Percentiles rank a stretch among this genome's conserved stretches.
Evolutionary conservation across 2,888 invertebrate species (phyloP).

Genomic region (Sabellastarte sp.): DNA sequence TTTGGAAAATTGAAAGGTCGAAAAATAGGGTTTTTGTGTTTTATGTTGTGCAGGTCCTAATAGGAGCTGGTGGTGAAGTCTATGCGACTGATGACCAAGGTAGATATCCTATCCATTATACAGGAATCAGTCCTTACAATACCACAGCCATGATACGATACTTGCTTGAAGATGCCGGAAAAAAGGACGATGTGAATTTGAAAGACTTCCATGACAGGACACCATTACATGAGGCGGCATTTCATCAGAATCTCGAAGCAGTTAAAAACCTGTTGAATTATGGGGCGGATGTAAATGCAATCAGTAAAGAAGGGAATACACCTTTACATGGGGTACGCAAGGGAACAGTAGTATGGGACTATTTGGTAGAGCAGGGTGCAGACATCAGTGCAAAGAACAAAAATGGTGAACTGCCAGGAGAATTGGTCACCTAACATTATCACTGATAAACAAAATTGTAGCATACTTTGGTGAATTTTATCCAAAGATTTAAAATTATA

Average conservation of each 20-base stretch:
- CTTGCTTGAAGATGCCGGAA: slow-evolving; percentile 1
- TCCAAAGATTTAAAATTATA: too few species aligned
- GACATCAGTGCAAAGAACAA: slow-evolving; percentile 4
- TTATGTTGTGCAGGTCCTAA: neutral
- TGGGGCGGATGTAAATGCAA: slow-evolving; percentile 15
- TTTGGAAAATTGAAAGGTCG: too few species aligned
- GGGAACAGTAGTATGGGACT: neutral
- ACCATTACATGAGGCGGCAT: slow-evolving; percentile 11
- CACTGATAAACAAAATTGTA: too few species aligned
- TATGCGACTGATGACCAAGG: slow-evolving; percentile 12
- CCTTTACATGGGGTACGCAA: slow-evolving; percentile 5
- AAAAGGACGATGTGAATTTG: slow-evolving; percentile 3
- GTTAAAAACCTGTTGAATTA: slow-evolving; percentile 1
- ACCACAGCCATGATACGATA: slow-evolving; percentile 3
- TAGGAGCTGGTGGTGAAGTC: slow-evolving; percentile 1
- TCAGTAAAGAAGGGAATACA: slow-evolving; percentile 5
- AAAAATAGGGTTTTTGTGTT: too few species aligned
- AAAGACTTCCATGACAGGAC: slow-evolving; percentile 8
- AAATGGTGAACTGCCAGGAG: neutral
- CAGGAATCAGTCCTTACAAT: slow-evolving; percentile 5
- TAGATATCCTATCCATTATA: slow-evolving; percentile 5
- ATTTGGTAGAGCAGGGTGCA: slow-evolving; percentile 5
- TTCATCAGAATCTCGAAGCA: slow-evolving; percentile 1
- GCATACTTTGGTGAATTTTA: too few species aligned
- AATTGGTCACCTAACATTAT: too few species aligned